Base-by-base conservation (phyloP, 2,797 vertebrate genomes). In the Emydoidea blandingii region DNA sequence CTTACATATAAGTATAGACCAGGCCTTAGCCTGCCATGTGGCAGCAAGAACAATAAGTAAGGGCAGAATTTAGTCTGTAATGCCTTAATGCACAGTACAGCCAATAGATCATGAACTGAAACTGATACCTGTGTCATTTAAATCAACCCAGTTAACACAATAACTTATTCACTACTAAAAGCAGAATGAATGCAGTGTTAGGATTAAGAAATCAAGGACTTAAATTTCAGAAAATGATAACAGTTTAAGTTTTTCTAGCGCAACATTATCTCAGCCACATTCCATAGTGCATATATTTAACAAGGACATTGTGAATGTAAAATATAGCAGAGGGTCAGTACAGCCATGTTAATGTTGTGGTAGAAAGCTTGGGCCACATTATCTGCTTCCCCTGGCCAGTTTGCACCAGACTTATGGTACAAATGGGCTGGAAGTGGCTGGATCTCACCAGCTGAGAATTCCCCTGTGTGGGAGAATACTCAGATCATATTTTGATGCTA, bases 261-360 rank as follows among this genome's bases (percentile, higher is more conserved):
- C 44, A 47, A 53, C 86, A 53, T 87, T 91, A 93, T 57, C 92
- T 92, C 72, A 92, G 49, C 87, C 41, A 54, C 78, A 87, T 91
- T 96, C 89, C 72, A 83, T 76, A 23, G 25, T 12, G 72, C 25
- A 76, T 68, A 72, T n/a, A 95, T 80, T 57, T 72, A 62, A 72
- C 79, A 72, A 81, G 92, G 90, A 88, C 90, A 88, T 93, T 92
- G 91, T 41, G 89, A 92, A 88, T 31, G 56, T 76, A 81, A 89
- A 85, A 72, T 95, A 94, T 31, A 89, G 90, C 88, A 94, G 83
- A 78, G 72, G 80, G 85, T 83, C 0, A 2, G 76, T 83, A 4
- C 65, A 57, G 41, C 49, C 78, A 62, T 37, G 68, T 81, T 81
- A 94, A 96, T 31, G 52, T 72, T 85, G 68, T 86, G 81, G 68